Evolutionary conservation across 2,797 vertebrate species (phyloP).

Genomic region (Hyperoplus lanceolatus): DNA sequence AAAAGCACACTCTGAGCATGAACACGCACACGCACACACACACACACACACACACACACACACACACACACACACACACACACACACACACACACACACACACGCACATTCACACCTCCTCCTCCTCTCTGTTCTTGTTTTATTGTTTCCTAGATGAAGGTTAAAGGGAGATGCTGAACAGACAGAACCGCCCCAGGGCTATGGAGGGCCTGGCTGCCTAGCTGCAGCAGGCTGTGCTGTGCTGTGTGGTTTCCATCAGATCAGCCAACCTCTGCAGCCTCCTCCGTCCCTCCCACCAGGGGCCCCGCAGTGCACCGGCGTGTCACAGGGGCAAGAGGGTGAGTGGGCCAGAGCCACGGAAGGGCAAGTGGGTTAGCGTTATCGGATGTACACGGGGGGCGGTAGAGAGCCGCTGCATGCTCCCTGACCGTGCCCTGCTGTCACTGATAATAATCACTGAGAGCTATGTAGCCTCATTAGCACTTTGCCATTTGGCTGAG

Average conservation of each 20-base stretch:
- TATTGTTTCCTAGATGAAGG: slow-evolving; percentile 89
- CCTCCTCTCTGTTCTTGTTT: slow-evolving; percentile 82
- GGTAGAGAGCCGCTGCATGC: slow-evolving; percentile 73
- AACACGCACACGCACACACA: slow-evolving; percentile 17
- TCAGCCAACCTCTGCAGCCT: slow-evolving; percentile 48
- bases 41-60: slow-evolving; percentile 48
- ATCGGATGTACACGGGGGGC: slow-evolving; percentile 64
- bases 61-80: slow-evolving; percentile 47
- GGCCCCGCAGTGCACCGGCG: slow-evolving; percentile 54
- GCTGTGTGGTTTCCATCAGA: slow-evolving; percentile 45
- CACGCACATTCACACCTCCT: slow-evolving; percentile 64
- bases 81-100: slow-evolving; percentile 15
- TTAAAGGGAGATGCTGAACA: slow-evolving; percentile 89
- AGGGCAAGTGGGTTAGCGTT: slow-evolving; percentile 71
- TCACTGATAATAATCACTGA: slow-evolving; percentile 83
- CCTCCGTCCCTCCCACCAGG: slow-evolving; percentile 35
- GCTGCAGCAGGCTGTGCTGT: slow-evolving; percentile 57
- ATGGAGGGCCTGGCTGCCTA: slow-evolving; percentile 46
- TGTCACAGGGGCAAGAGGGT: slow-evolving; percentile 77
- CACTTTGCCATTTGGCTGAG: slow-evolving; percentile 65
- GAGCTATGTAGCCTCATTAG: slow-evolving; percentile 84
- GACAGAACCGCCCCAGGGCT: slow-evolving; percentile 83
- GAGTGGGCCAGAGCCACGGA: slow-evolving; percentile 59
- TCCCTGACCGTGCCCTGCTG: slow-evolving; percentile 76
- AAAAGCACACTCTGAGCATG: slow-evolving; percentile 43